A percentile compares a stretch with the other conserved stretches of the same genome.
These are phyloP conservation scores for Petromus typicus DNA, from an alignment of 2,113 vertebrate species.

Conservation along the genomic window DNA sequence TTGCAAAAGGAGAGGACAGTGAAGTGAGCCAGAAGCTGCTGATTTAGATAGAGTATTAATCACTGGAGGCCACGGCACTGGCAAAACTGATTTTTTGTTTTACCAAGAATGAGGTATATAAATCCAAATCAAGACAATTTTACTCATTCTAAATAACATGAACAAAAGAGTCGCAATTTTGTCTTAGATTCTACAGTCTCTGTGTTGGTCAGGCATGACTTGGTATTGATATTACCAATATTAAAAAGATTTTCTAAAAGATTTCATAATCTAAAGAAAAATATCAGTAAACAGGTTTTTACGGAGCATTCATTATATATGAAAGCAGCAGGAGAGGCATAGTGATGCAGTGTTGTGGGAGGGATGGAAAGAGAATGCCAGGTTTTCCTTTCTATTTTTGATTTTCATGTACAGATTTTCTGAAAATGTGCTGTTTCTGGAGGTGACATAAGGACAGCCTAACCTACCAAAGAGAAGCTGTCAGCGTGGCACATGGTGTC, in stretches of 20 bases:
- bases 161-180: background rate
- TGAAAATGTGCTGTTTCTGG: slow-evolving; percentile 24
- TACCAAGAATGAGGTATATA: background rate
- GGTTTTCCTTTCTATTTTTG: slow-evolving; percentile 42
- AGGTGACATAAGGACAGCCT: slow-evolving; percentile 35
- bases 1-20: background rate
- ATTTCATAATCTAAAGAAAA: slow-evolving; percentile 37
- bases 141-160: background rate
- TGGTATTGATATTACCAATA: background rate
- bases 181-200: slow-evolving; percentile 28
- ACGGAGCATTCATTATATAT: slow-evolving; percentile 2
- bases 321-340: background rate
- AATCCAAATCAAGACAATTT: background rate
- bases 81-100: background rate
- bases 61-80: background rate
- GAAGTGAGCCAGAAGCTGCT: background rate
- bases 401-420: slow-evolving; percentile 36
- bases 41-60: background rate
- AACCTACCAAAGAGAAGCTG: slow-evolving; percentile 26
- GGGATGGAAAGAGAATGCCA: background rate
- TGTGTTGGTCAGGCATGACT: background rate
- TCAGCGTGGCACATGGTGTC: background rate
- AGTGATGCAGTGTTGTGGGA: background rate
- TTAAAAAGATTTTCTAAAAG: background rate
- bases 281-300: slow-evolving; percentile 10